phyloP scores from a whole-genome alignment of 2,797 vertebrate species.

The Coregonus suidteri region DNA sequence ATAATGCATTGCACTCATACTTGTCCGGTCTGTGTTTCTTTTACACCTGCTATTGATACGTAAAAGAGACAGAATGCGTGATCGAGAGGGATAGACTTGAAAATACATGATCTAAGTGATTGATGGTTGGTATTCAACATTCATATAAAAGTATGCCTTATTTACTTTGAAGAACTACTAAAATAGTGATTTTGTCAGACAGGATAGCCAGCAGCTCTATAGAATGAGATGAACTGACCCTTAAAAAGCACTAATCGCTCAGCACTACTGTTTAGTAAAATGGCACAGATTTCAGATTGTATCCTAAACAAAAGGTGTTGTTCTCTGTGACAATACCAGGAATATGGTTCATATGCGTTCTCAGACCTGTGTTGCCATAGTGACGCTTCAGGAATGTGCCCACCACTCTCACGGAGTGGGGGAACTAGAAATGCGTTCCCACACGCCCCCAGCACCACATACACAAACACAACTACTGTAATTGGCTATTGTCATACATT shows the following conservation, averaged over 20 bases:
- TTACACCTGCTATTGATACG: too few relatives aligned
- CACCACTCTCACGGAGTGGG: neutral
- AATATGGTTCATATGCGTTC: neutral
- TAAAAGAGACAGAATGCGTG: too few relatives aligned
- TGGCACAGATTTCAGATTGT: constrained; percentile 32
- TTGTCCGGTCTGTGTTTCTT: too few relatives aligned
- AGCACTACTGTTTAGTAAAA: neutral
- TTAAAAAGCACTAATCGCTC: neutral
- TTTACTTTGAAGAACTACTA: too few relatives aligned
- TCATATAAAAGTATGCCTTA: too few relatives aligned
- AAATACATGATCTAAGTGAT: too few relatives aligned
- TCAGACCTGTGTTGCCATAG: constrained; percentile 39
- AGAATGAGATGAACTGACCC: too few relatives aligned
- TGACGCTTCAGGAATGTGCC: constrained; percentile 45
- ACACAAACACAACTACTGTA: neutral
- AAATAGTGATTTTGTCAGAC: too few relatives aligned
- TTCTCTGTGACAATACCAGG: constrained; percentile 11
- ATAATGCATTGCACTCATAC: too few relatives aligned
- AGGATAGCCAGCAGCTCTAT: too few relatives aligned
- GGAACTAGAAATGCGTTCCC: constrained; percentile 35
- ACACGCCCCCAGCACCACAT: neutral
- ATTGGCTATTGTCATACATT: neutral
- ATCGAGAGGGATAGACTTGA: too few relatives aligned
- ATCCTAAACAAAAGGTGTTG: constrained; percentile 13
- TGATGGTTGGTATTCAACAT: too few relatives aligned